Evolutionary conservation across 2,888 invertebrate species (phyloP).

Genomic region (Heteromurus nitidus): DNA sequence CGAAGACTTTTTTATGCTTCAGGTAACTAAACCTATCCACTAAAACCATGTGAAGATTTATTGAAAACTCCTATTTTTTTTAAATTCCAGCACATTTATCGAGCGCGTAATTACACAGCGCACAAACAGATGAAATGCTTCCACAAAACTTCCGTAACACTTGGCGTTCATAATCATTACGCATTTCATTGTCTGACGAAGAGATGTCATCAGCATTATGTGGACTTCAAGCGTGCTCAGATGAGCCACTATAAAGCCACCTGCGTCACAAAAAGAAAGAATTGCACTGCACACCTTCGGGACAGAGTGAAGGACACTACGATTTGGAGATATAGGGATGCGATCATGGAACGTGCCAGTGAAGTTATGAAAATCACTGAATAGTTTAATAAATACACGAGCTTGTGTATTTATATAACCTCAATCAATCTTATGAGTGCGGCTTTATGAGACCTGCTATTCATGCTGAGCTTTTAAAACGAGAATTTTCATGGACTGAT

Average conservation of each 20-base stretch:
- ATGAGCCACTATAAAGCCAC: conserved; percentile 77
- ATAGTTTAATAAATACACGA: no score
- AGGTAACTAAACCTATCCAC: conserved; percentile 5
- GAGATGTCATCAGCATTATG: conserved; percentile 74
- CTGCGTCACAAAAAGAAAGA: conserved; percentile 75
- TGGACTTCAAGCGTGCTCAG: conserved; percentile 75
- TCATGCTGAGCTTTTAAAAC: no score
- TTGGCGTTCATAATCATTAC: conserved; percentile 75
- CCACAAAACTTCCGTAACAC: conserved; percentile 75
- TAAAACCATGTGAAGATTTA: no score
- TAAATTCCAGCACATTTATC: conserved; percentile 75
- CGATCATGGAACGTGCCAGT: conserved; percentile 67
- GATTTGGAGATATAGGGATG: conserved; percentile 75
- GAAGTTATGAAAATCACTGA: not conserved
- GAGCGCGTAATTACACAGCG: conserved; percentile 75
- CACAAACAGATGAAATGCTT: conserved; percentile 75
- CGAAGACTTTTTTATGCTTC: conserved; percentile 75
- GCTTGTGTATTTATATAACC: no score
- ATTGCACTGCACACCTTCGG: conserved; percentile 74
- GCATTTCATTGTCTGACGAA: conserved; percentile 75
- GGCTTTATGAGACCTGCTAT: no score
- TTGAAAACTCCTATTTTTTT: not conserved
- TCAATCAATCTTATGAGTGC: no score
- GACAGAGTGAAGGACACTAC: conserved; percentile 74
- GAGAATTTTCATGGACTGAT: no score